Conservation (phyloP, 2,113 vertebrate genomes). For the Planiliza haematocheilus region DNA sequence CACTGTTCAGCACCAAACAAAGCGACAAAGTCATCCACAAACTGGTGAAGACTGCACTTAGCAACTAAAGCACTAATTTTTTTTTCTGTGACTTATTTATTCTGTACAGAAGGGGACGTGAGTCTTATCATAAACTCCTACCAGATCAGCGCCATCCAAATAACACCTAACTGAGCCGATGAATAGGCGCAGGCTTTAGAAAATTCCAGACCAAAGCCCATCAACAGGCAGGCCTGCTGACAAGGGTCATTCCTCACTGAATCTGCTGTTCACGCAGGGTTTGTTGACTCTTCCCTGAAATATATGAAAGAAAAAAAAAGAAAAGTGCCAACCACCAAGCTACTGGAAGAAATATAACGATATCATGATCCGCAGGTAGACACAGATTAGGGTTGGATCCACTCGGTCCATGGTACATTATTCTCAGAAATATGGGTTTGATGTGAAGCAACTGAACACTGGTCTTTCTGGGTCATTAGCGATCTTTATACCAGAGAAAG, state of each 20-base stretch:
- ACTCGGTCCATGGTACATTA: conserved; percentile 27
- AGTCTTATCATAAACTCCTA: too few species aligned
- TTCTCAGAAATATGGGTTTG: conserved; percentile 40
- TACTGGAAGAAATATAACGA: conserved; percentile 12
- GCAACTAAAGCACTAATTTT: too few species aligned
- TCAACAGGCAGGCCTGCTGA: background rate
- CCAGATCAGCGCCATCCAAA: too few species aligned
- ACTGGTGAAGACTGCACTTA: too few species aligned
- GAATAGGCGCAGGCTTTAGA: background rate
- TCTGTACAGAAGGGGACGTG: too few species aligned
- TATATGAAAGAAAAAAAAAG: conserved; percentile 53
- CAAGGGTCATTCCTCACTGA: conserved; percentile 2
- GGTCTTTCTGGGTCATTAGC: conserved; percentile 46
- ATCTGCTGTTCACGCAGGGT: background rate
- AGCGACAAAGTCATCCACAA: too few species aligned
- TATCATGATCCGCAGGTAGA: conserved; percentile 23
- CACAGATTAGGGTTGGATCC: background rate
- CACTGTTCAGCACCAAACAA: too few species aligned
- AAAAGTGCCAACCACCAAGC: conserved; percentile 16
- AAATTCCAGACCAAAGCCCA: background rate
- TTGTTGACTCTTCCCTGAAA: conserved; percentile 11
- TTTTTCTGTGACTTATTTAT: too few species aligned
- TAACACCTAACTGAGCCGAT: too few species aligned
- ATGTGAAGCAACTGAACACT: conserved; percentile 42
- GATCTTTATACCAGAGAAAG: conserved; percentile 28